Base-by-base conservation (phyloP, 1,140 invertebrate species). In the Drosophila nannoptera region DNA sequence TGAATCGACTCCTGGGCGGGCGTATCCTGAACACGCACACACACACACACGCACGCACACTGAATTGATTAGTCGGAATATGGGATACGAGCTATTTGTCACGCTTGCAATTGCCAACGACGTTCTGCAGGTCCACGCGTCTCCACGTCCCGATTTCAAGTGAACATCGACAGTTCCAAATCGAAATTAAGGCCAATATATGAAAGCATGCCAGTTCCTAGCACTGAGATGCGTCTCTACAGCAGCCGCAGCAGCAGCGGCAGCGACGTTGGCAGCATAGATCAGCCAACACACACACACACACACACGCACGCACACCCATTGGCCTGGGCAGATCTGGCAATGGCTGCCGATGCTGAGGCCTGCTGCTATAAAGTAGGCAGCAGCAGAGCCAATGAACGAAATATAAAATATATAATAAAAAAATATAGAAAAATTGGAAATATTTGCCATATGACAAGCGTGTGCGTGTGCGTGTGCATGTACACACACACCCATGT, bases 81-180 rank as follows among this genome's bases (percentile, higher is more conserved):
- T 36, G 67, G 70, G 6, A n/a, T 45, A 32, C 36, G 60, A 64
- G 43, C 35, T 46, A 66, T 69, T 38, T 74, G 66, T 69, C 58
- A 77, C 76, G 77, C 42, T 68, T 74, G 80, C 71, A 69, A 84
- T 86, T 80, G 81, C 77, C 58, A 81, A 74, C 81, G 81, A 86
- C 81, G 73, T 73, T 69, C 74, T 69, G 60, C 69, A 86, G 74
- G 86, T 88, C 87, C 78, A 75, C 75, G 84, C 87, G 87, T 89
- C 73, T 89, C 69, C 78, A 88, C 87, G 87, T 89, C 82, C 87
- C 87, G 87, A 84, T 78, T 89, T 89, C 87, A 84, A 89, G 82
- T 89, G 87, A 89, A 83, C 78, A 89, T 87, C 75, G 78, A 78
- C 73, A 81, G 83, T 89, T 89, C 86, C 87, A 89, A 89, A 89